Evolutionary conservation across 2,888 invertebrate species (phyloP).

Genomic region (Seira musarum): DNA sequence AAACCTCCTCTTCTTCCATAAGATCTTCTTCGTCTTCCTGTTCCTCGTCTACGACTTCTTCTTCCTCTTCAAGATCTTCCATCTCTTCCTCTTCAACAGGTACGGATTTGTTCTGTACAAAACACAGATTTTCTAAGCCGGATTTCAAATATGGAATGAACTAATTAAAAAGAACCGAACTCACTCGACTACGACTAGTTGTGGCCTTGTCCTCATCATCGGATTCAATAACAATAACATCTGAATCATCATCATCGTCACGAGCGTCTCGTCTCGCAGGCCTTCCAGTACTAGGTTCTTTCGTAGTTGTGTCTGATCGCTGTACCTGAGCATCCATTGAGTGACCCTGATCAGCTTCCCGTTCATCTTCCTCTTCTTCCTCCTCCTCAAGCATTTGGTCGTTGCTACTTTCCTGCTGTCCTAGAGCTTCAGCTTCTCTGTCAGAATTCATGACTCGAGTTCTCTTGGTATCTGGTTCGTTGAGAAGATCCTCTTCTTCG

Average conservation of each 20-base stretch:
- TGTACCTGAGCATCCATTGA: conserved; percentile 61
- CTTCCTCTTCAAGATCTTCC: conserved; percentile 58
- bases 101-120: conserved; percentile 40
- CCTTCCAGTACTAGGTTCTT: conserved; percentile 46
- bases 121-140: no score
- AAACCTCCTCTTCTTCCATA: conserved; percentile 39
- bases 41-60: conserved; percentile 50
- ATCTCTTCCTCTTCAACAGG: conserved; percentile 64
- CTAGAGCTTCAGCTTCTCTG: conserved; percentile 66
- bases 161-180: no score
- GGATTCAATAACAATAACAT: conserved; percentile 67
- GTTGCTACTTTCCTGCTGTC: conserved; percentile 66
- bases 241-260: conserved; percentile 66
- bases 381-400: conserved; percentile 58
- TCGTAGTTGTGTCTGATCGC: conserved; percentile 60
- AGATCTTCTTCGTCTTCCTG: conserved; percentile 60
- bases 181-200: conserved; percentile 36
- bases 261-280: conserved; percentile 2
- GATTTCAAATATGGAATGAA: no score
- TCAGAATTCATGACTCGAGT: conserved; percentile 59
- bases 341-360: conserved; percentile 67
- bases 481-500: conserved; percentile 52
- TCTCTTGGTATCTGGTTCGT: conserved; percentile 66
- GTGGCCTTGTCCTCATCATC: conserved; percentile 64
- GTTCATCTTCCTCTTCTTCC: conserved; percentile 63